Percentiles rank a stretch among this genome's conserved stretches.
These are phyloP conservation scores for Morelia viridis DNA, from an alignment of 2,797 vertebrate species.

Conservation along the genomic window DNA sequence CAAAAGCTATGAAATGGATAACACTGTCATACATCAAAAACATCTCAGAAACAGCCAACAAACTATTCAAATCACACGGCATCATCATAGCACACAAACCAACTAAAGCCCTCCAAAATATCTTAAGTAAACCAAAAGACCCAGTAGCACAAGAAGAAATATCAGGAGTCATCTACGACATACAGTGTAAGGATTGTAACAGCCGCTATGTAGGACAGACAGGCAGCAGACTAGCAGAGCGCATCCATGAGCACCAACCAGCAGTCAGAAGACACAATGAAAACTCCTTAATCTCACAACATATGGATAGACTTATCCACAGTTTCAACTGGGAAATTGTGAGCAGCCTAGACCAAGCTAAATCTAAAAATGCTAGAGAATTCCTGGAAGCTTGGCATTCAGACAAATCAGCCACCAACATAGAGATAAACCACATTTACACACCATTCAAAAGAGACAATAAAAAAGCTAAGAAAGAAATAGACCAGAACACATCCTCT, in stretches of 20 bases:
- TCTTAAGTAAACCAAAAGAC: too few species aligned
- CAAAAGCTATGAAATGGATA: too few species aligned
- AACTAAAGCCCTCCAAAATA: too few species aligned
- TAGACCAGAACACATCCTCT: neutral
- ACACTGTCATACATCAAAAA: too few species aligned
- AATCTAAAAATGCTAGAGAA: neutral
- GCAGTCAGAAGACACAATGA: neutral
- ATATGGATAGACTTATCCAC: neutral
- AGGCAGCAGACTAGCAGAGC: neutral
- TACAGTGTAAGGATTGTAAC: too few species aligned
- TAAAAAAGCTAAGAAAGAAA: neutral
- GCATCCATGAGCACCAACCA: neutral
- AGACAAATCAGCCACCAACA: neutral
- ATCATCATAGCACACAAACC: too few species aligned
- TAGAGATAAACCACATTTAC: neutral
- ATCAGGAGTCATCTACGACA: too few species aligned
- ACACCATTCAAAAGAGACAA: neutral
- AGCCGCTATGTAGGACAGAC: too few species aligned
- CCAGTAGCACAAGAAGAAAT: too few species aligned
- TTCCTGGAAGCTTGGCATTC: neutral
- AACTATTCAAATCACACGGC: too few species aligned
- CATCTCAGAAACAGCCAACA: too few species aligned
- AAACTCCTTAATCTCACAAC: neutral
- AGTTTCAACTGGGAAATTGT: neutral
- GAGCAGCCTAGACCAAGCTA: neutral